Evolutionary conservation across 2,797 vertebrate species (phyloP), one percentile per base, ranked within the genome.

Genomic region (Ataeniobius toweri): DNA sequence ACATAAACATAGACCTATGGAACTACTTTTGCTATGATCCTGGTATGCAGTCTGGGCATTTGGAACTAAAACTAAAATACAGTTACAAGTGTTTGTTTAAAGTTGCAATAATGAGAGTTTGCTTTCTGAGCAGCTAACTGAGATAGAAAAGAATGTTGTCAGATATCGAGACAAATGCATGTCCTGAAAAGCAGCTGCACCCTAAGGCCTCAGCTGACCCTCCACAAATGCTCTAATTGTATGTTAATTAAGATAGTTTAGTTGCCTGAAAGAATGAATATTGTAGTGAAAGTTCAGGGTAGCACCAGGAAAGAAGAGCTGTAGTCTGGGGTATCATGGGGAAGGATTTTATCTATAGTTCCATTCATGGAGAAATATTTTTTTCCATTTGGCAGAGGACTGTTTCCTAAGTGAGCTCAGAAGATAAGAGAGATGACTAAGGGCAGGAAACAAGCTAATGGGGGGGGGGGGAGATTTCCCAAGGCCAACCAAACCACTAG

Each of bases 371-470:
- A 78, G 86, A 91, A 89, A 91, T 88, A 88, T 91, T 89, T 92
- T 81, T 85, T 84, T 85, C 83, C 90, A 80, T 91, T 90, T 90
- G 86, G 80, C 56, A 4, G 78, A 84, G 87, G 84, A 76, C 83
- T 48, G 74, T 75, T 79, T 81, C 77, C 78, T 88, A 87, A 85
- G 78, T 51, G 85, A 85, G 89, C 75, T 58, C 70, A 79, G 83
- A 85, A 93, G 93, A 94, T 94, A 94, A 94, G 92, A 94, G 90
- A 84, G 79, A 89, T 76, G 89, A 93, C 90, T 93, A 89, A 93
- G 86, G 87, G 85, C 87, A 92, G 92, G 92, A 93, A 92, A 91
- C 92, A 91, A 90, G 90, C 91, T 94, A 93, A 94, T 93, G 86
- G 91, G 84, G 77, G 85, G 91, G 84, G 77, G 85, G 81, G 18